Percentiles rank a stretch among this genome's conserved stretches.
These are phyloP conservation scores for Plagodis dolabraria DNA, from an alignment of 2,888 invertebrate genomes.

Conservation along the genomic window DNA sequence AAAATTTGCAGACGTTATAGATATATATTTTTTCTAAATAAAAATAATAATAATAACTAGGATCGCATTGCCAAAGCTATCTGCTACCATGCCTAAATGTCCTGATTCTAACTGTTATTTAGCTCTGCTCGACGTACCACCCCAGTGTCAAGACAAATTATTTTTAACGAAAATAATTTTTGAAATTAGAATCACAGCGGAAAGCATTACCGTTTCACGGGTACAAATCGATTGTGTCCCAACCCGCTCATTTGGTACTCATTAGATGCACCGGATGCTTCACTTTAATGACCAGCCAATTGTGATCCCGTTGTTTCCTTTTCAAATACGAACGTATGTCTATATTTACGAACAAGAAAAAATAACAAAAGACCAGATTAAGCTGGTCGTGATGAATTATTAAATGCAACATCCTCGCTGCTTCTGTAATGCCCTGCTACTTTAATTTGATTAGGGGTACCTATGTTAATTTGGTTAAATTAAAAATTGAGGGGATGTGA, in stretches of 20 bases:
- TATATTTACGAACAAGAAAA: slow-evolving; percentile 24
- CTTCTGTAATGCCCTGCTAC: slow-evolving; percentile 48
- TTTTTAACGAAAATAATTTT: slow-evolving; percentile 32
- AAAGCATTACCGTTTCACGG: slow-evolving; percentile 77
- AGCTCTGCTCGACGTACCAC: too few relatives aligned
- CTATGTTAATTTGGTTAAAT: slow-evolving; percentile 55
- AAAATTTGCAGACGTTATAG: too few relatives aligned
- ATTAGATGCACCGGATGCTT: slow-evolving; percentile 79
- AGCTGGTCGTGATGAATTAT: slow-evolving; percentile 54
- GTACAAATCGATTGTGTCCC: slow-evolving; percentile 79
- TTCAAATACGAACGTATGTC: slow-evolving; percentile 30
- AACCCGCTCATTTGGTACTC: slow-evolving; percentile 81
- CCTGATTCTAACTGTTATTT: too few relatives aligned
- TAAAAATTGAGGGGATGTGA: slow-evolving; percentile 52
- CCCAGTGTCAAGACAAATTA: slow-evolving; percentile 9
- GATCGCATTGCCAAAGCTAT: too few relatives aligned
- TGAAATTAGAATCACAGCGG: slow-evolving; percentile 57
- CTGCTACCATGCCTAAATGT: too few relatives aligned
- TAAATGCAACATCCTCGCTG: slow-evolving; percentile 58
- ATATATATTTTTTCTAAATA: too few relatives aligned
- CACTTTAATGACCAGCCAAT: slow-evolving; percentile 71
- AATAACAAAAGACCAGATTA: slow-evolving; percentile 40
- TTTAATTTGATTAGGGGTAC: slow-evolving; percentile 49
- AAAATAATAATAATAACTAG: too few relatives aligned
- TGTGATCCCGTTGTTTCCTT: slow-evolving; percentile 59